A percentile compares a stretch with the other conserved stretches of the same genome.
Evolutionary conservation across 2,113 vertebrate genomes (phyloP).

Genomic region (Gasterosteus nipponicus): DNA sequence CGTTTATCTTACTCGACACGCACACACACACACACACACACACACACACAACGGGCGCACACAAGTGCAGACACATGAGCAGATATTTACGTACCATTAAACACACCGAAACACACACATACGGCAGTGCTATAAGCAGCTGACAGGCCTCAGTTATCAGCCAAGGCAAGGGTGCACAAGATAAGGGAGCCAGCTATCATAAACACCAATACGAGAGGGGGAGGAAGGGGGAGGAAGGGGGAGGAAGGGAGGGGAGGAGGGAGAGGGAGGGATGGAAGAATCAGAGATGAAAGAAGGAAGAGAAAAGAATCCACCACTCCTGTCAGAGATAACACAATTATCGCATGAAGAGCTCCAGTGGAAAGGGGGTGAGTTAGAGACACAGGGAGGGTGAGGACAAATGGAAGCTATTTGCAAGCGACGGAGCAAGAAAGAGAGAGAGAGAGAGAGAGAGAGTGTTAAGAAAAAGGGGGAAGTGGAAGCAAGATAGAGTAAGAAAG

Average conservation of each 20-base stretch:
- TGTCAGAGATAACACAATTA: constrained; percentile 68
- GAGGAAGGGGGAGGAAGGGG: constrained; percentile 15
- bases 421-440: background rate
- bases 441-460: background rate
- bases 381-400: background rate
- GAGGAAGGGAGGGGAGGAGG: constrained; percentile 10
- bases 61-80: background rate
- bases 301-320: constrained; percentile 58
- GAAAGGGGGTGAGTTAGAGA: constrained; percentile 39
- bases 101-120: constrained; percentile 12
- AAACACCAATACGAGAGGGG: constrained; percentile 48
- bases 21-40: background rate
- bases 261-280: constrained; percentile 39
- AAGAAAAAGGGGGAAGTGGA: background rate
- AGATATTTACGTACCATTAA: constrained; percentile 5
- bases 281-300: constrained; percentile 63
- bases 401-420: no score
- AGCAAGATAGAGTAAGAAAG: background rate
- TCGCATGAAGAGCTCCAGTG: constrained; percentile 51
- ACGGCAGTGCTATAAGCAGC: constrained; percentile 30
- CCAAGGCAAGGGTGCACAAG: constrained; percentile 50
- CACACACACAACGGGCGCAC: background rate
- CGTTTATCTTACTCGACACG: constrained; percentile 13
- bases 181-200: constrained; percentile 70
- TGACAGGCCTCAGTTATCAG: constrained; percentile 69